phyloP scores from a whole-genome alignment of 23 tunicate genomes.

The Trididemnum clinides region DNA sequence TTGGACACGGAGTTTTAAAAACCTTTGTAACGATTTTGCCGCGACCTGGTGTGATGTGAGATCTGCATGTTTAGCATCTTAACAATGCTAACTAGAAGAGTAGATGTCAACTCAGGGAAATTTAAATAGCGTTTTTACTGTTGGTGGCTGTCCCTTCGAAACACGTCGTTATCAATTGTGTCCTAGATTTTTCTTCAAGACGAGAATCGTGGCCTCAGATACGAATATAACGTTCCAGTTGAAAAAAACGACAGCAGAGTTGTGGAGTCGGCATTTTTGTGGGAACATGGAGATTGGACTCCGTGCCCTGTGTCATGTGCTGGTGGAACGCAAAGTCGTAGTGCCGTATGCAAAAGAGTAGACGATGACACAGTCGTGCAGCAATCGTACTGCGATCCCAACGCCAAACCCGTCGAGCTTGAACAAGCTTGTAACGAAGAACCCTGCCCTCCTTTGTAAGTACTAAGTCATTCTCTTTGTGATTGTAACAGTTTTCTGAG shows the following conservation, averaged over 20 bases:
- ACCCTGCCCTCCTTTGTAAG: conserved; percentile 92
- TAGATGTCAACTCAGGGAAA: too few relatives aligned
- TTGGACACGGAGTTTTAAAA: too few relatives aligned
- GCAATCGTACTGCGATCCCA: conserved; percentile 72
- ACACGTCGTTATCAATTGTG: too few relatives aligned
- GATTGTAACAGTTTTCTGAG: too few relatives aligned
- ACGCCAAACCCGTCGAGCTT: conserved; percentile 68
- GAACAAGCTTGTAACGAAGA: conserved; percentile 76
- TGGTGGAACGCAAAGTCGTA: conserved; percentile 75
- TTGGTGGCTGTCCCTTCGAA: too few relatives aligned
- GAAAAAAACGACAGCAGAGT: conserved; percentile 57
- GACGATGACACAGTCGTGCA: conserved; percentile 81
- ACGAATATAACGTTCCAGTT: conserved; percentile 90
- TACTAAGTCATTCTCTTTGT: too few relatives aligned
- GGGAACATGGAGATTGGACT: conserved; percentile 88
- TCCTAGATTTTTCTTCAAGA: conserved; percentile 83
- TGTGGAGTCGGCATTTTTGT: conserved; percentile 72
- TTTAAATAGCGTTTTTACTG: too few relatives aligned
- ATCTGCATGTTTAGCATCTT: too few relatives aligned
- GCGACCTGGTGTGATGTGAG: too few relatives aligned
- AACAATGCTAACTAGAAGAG: too few relatives aligned
- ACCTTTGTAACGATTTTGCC: too few relatives aligned
- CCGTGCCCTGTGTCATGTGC: conserved; percentile 85
- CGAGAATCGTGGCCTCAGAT: conserved; percentile 68
- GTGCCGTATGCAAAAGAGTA: conserved; percentile 66